Percentiles rank a stretch among this genome's conserved stretches.
phyloP scores from a whole-genome alignment of 2,113 vertebrate genomes.

The Hippocampus barbouri region DNA sequence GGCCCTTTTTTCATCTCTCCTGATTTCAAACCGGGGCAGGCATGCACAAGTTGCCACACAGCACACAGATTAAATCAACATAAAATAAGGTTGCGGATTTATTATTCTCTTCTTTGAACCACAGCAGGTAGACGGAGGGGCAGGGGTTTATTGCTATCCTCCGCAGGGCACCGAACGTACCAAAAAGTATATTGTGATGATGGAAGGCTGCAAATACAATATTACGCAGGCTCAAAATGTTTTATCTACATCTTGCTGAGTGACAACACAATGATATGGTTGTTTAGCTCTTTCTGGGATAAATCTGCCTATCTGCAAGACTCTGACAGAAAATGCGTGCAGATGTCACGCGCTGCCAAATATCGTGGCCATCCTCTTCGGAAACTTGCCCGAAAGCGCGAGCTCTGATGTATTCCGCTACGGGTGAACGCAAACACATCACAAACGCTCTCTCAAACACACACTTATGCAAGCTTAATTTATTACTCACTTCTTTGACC shows the following conservation, averaged over 20 bases:
- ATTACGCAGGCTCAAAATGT: constrained; percentile 1
- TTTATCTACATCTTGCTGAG: constrained; percentile 13
- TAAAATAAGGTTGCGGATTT: background rate
- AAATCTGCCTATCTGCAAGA: constrained; percentile 31
- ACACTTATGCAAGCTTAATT: constrained; percentile 50
- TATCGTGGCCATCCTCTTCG: constrained; percentile 37
- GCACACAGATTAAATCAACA: constrained; percentile 5
- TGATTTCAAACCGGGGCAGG: constrained; percentile 2
- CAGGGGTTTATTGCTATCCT: background rate
- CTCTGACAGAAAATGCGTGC: constrained; percentile 39
- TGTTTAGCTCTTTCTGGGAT: constrained; percentile 34
- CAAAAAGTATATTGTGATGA: background rate
- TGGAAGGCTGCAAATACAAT: constrained; percentile 2
- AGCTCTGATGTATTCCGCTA: constrained; percentile 38
- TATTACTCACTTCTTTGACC: constrained; percentile 66
- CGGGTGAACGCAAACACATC: constrained; percentile 41
- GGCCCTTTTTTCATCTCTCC: constrained; percentile 15
- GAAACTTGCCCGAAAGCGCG: constrained; percentile 21
- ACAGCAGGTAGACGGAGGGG: background rate
- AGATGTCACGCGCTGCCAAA: constrained; percentile 44
- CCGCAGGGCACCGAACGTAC: background rate
- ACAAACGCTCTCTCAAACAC: constrained; percentile 17
- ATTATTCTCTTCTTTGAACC: constrained; percentile 3
- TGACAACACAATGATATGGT: constrained; percentile 26
- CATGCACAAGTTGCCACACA: constrained; percentile 8